Evolutionary conservation across 2,888 invertebrate genomes (phyloP).

Genomic region (Scaptomyza polygonia): DNA sequence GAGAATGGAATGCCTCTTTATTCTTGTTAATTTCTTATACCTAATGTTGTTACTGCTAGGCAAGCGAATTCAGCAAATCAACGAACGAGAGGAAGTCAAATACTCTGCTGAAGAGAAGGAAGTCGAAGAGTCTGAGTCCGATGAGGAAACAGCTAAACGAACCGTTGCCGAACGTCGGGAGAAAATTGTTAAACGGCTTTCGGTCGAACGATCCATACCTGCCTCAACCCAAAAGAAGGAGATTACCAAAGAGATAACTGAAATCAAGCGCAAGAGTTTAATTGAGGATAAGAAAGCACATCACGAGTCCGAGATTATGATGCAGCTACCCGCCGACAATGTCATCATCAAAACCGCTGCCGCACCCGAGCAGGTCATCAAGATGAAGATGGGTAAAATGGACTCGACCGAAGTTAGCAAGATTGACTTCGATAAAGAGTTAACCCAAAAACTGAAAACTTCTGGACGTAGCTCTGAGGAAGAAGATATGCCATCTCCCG

Average conservation of each 20-base stretch:
- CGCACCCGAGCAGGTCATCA: conserved; percentile 83
- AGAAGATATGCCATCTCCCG: conserved; percentile 65
- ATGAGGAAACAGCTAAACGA: conserved; percentile 88
- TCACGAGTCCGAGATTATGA: conserved; percentile 84
- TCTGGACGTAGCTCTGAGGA: conserved; percentile 81
- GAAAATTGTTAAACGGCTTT: conserved; percentile 90
- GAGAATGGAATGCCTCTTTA: background rate
- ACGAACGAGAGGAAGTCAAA: conserved; percentile 88
- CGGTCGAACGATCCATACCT: conserved; percentile 88
- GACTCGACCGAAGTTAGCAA: conserved; percentile 83
- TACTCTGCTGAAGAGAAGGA: conserved; percentile 92
- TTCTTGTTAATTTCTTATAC: background rate
- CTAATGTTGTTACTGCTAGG: conserved; percentile 73
- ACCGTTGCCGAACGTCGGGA: conserved; percentile 91
- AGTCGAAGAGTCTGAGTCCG: conserved; percentile 87
- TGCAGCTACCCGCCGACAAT: conserved; percentile 84
- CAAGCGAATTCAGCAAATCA: conserved; percentile 83
- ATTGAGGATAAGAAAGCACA: conserved; percentile 84
- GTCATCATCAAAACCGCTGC: conserved; percentile 83
- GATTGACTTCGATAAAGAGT: conserved; percentile 83
- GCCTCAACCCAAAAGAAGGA: conserved; percentile 90
- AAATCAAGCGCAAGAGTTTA: conserved; percentile 88
- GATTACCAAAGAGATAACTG: conserved; percentile 89
- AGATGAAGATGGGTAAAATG: conserved; percentile 84
- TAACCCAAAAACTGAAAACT: conserved; percentile 83